These are phyloP conservation scores for Ceratina australensis DNA, from an alignment of 1,140 invertebrate genomes.

Conservation along the genomic window DNA sequence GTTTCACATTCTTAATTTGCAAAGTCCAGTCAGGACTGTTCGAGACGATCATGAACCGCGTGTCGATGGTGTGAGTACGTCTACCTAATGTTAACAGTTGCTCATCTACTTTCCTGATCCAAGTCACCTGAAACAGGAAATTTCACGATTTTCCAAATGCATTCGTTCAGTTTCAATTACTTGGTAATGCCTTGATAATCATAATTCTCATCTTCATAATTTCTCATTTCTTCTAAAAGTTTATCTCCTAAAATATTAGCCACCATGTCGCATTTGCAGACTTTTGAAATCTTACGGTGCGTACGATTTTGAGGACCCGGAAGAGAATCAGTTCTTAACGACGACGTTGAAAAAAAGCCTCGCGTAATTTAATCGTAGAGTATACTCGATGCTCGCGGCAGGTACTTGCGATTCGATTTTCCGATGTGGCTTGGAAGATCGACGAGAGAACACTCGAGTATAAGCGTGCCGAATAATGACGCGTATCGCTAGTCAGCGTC, in stretches of 20 bases:
- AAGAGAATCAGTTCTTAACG: neutral
- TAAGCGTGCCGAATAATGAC: constrained; percentile 42
- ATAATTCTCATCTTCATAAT: too few relatives aligned
- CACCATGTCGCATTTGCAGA: too few relatives aligned
- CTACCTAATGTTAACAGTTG: constrained; percentile 87
- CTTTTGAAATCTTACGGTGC: too few relatives aligned
- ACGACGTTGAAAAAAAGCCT: constrained; percentile 8
- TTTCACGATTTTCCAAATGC: neutral
- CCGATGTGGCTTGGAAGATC: constrained; percentile 13
- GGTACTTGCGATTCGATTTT: constrained; percentile 33
- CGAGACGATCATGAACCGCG: constrained; percentile 88
- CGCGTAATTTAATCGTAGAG: constrained; percentile 36
- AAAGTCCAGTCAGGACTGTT: constrained; percentile 87
- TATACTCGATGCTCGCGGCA: constrained; percentile 31
- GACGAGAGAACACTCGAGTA: constrained; percentile 23
- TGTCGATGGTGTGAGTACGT: constrained; percentile 85
- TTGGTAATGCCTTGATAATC: too few relatives aligned
- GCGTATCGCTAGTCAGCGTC: constrained; percentile 27
- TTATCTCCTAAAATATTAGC: too few relatives aligned
- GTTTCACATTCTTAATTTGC: constrained; percentile 85
- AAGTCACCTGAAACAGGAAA: constrained; percentile 82
- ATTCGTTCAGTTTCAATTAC: too few relatives aligned
- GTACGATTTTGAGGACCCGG: too few relatives aligned
- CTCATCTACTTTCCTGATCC: constrained; percentile 85
- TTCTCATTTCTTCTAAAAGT: too few relatives aligned